phyloP scores from a whole-genome alignment of 2,888 invertebrate genomes.

The Aleiodes alternator region DNA sequence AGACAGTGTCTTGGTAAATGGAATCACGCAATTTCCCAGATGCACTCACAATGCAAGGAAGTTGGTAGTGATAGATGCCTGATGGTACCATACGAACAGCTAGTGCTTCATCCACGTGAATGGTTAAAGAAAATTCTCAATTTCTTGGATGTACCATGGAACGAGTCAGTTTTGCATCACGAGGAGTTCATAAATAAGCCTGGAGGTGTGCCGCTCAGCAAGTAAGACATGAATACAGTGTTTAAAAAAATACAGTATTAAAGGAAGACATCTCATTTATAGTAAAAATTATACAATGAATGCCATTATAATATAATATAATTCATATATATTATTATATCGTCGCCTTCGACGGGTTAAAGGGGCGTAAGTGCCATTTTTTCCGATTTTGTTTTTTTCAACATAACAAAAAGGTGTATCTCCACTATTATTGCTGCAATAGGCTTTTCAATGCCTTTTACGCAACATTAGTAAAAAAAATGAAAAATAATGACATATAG shows the following conservation, averaged over 20 bases:
- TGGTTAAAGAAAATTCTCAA: constrained; percentile 92
- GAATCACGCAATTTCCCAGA: constrained; percentile 96
- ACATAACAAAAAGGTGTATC: too few relatives aligned
- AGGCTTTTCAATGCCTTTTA: too few relatives aligned
- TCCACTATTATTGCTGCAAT: too few relatives aligned
- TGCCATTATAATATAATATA: too few relatives aligned
- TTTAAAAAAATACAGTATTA: background rate
- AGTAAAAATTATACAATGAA: too few relatives aligned
- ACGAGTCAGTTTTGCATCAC: constrained; percentile 96
- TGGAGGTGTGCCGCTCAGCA: constrained; percentile 95
- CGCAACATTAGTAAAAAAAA: too few relatives aligned
- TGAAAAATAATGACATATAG: too few relatives aligned
- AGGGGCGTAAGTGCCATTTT: too few relatives aligned
- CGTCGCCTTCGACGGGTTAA: too few relatives aligned
- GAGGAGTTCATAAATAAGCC: constrained; percentile 97
- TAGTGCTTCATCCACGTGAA: constrained; percentile 93
- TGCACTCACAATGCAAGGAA: constrained; percentile 94
- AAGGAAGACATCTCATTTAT: constrained; percentile 12
- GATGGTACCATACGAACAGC: constrained; percentile 96
- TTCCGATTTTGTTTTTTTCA: too few relatives aligned
- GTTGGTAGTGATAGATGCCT: constrained; percentile 87
- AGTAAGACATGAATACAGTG: constrained; percentile 79
- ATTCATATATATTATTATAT: too few relatives aligned
- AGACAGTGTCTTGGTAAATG: constrained; percentile 97
- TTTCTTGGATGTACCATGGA: constrained; percentile 96